Percentiles rank a stretch among this genome's conserved stretches.
Evolutionary conservation across 2,113 vertebrate genomes (phyloP).

Genomic region (Tenrec ecaudatus): DNA sequence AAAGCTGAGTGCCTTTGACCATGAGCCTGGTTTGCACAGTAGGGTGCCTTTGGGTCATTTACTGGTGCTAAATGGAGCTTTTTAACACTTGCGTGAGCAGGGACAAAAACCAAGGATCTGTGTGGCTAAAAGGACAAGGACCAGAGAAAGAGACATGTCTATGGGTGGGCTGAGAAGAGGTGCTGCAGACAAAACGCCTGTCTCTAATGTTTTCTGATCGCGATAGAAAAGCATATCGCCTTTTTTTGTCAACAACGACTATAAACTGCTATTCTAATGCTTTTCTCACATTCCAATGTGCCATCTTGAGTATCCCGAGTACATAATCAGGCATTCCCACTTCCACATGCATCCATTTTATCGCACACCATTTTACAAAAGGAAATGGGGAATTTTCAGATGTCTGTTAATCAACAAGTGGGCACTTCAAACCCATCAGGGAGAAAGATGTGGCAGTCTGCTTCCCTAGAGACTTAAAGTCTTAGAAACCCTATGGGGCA

Average conservation of each 20-base stretch:
- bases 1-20: too few species aligned
- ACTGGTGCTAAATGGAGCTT: too few species aligned
- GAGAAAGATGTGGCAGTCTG: background rate
- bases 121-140: too few species aligned
- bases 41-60: too few species aligned
- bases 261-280: background rate
- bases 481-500: background rate
- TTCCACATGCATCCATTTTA: background rate
- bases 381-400: background rate
- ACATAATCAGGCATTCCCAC: background rate
- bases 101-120: too few species aligned
- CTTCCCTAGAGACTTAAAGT: background rate
- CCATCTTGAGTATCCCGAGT: background rate
- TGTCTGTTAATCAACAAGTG: background rate
- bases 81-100: too few species aligned
- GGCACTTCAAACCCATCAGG: background rate
- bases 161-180: too few species aligned
- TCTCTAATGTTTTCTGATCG: too few species aligned
- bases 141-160: too few species aligned
- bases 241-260: slow-evolving; percentile 25
- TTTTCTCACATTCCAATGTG: background rate
- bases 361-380: background rate
- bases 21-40: too few species aligned
- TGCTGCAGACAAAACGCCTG: too few species aligned
- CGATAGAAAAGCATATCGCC: background rate